A percentile compares a stretch with the other conserved stretches of the same genome.
phyloP scores from a whole-genome alignment of 2,888 invertebrate genomes.

The Linnaemya tessellans region DNA sequence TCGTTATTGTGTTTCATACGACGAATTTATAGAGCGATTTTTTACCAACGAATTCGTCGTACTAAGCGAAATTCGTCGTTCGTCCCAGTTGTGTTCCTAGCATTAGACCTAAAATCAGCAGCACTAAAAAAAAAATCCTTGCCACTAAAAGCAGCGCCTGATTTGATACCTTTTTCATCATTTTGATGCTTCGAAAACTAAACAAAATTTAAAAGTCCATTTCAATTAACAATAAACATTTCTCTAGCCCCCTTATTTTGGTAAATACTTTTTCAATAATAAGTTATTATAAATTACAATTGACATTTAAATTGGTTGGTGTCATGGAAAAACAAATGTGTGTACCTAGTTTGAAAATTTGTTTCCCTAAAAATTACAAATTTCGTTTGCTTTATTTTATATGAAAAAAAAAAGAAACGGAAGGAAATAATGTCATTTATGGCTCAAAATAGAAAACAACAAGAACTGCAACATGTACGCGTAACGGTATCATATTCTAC shows the following conservation, averaged over 20 bases:
- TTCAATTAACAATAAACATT: neutral
- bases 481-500: constrained; percentile 67
- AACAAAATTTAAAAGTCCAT: constrained; percentile 1
- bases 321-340: constrained; percentile 32
- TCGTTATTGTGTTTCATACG: too few relatives aligned
- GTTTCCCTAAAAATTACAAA: constrained; percentile 47
- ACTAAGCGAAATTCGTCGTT: too few relatives aligned
- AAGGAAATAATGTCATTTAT: constrained; percentile 65
- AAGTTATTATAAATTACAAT: constrained; percentile 45
- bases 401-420: constrained; percentile 36
- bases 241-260: neutral
- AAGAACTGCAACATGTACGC: constrained; percentile 46
- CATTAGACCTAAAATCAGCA: too few relatives aligned
- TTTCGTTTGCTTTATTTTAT: constrained; percentile 16
- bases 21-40: too few relatives aligned
- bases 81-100: too few relatives aligned
- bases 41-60: too few relatives aligned
- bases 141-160: too few relatives aligned
- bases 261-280: neutral
- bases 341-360: constrained; percentile 54
- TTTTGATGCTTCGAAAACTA: neutral
- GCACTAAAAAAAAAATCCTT: too few relatives aligned
- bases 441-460: constrained; percentile 22
- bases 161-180: neutral
- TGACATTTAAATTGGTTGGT: constrained; percentile 61